Evolutionary conservation across 2,797 vertebrate genomes (phyloP), one percentile per base, ranked within the genome.

Genomic region (Enteromius radiatus): DNA sequence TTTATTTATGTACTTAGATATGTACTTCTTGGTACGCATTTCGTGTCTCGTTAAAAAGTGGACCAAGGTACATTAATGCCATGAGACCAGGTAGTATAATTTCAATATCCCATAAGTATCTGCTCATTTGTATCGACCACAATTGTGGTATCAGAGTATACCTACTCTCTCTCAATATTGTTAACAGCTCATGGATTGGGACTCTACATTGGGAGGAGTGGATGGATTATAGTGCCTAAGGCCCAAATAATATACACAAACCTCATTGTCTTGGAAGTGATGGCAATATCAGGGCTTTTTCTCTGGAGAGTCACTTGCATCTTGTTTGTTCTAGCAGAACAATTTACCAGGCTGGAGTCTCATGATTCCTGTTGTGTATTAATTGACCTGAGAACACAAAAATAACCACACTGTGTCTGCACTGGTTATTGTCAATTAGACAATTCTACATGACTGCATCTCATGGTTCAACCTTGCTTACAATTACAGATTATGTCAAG

Each of bases 401-500:
- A 79, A 77, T 73, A 77, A 79, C 67, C 54, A 28, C 75, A 64
- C 36, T 17, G 8, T 79, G 61, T 73, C 59, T 71, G 31, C 33
- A 5, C 69, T 78, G 23, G 59, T 70, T 73, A 77, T 36, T 65
- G 69, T 79, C 80, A 82, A 65, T 75, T 82, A 65, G 36, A 65
- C 1, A 1, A 67, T 75, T 65, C 43, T 82, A 75, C 80, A 82
- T 67, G 80, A 82, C 31, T 67, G 80, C 43, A 38, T 67, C 61
- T 82, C 70, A 73, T 36, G 15, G 43, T 81, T 74, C 80, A 82
- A 54, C 70, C 45, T 75, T 75, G 45, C 80, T 54, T 64, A 56
- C 80, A 67, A 82, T 75, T 67, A 75, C 61, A 75, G 69, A 82
- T 75, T 75, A 67, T 82, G 80, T 82, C 80, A 54, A 54, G 61